Base-by-base conservation (phyloP, 2,888 invertebrate species). In the Drosophila anomelani region DNA sequence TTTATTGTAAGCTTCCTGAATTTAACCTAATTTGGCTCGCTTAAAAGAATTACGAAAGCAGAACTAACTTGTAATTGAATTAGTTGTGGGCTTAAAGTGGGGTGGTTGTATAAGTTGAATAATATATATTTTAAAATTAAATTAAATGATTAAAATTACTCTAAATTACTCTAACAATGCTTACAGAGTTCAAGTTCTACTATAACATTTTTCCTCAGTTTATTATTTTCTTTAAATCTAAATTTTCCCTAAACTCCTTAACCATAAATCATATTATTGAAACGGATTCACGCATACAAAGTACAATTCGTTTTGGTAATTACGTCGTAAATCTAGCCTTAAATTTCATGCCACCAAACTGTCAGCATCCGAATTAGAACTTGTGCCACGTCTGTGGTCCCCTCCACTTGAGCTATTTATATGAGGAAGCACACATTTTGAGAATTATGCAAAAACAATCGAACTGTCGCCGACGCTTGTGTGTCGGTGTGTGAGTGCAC, bases 311-410 rank as follows among this genome's bases (percentile, higher is more conserved):
- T 55, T 71, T 39, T 64, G 76, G 71, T 71, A 76, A 76, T 76
- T 76, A 71, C 61, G 71, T 54, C 76, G 81, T 73, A 78, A 79
- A 81, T 81, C 73, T 81, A 60, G 81, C 76, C 69, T 76, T 73
- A 66, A 70, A 73, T 73, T 76, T 78, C 76, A 68, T 80, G 80
- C 68, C 75, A 75, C 56, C 71, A 61, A 70, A 78, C 68, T 79
- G 79, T 79, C 81, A 79, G 81, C 79, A 55, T 70, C 79, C 59
- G 76, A 79, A 81, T 79, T 81, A 79, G 79, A 79, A 81, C 79
- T 78, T 70, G 47, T 81, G 81, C 79, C 78, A 60, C 78, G 46
- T 49, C 53, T 60, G 36, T 32, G 34, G 34, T 34, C 51, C 20
- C 49, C 20, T n/a, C 59, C 60, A 77, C 75, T 78, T 56, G 66